Base-by-base conservation (phyloP, 2,797 vertebrate species). In the Lagodon rhomboides region DNA sequence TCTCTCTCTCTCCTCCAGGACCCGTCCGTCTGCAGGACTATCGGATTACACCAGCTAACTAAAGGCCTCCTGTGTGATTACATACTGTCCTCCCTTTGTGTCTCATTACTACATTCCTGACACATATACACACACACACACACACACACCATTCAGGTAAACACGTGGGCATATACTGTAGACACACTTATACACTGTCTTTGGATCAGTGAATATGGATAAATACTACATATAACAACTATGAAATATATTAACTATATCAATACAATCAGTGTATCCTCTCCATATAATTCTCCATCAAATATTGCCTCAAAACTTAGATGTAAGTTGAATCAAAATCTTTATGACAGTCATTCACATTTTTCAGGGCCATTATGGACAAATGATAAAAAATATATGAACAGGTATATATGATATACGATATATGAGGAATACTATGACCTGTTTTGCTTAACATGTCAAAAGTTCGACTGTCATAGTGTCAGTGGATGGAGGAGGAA, bases 61-160 rank as follows among this genome's bases (percentile, higher is more conserved):
- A 89, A 92, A 91, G 91, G 88, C 87, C 91, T 89, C 87, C 93
- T 92, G 91, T 93, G 87, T 88, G 87, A 93, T 93, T 92, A 89
- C 85, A 89, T 89, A 88, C 87, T 83, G 75, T 80, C 71, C 65
- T 88, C 87, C 76, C 82, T 85, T 87, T 88, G 86, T 90, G 83
- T 92, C 87, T 92, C 84, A 90, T 92, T 92, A 92, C 87, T 77
- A 87, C 88, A 94, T 89, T 91, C 90, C 90, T 91, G 79, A 89
- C 89, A 92, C 82, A 75, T 84, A 82, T 71, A 76, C 64, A 71
- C 75, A 80, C 54, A 76, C 50, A 66, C 27, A 70, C 54, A 76
- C 54, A 66, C 27, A 70, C 61, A 47, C 63, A 71, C 23, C 13
- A 18, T 50, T 75, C 71, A 65, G 59, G 64, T 84, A 75, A 85